Base-by-base conservation (phyloP, 1,140 invertebrate genomes). In the Orius laevigatus region DNA sequence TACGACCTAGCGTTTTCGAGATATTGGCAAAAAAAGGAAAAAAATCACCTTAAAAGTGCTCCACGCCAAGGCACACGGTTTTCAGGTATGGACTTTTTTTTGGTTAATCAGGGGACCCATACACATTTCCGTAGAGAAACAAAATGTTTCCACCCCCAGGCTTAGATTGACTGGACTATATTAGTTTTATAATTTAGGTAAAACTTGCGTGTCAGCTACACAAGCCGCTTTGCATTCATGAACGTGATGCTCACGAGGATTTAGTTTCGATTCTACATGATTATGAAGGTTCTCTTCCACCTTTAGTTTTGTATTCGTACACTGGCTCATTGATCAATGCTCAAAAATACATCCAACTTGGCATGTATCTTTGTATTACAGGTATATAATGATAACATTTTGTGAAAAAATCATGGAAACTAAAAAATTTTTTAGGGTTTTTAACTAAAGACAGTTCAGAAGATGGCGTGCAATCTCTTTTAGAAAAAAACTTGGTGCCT, bases 361-460 rank as follows among this genome's bases (percentile, higher is more conserved):
- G 87, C 4, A 85, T 81, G 65, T 92, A 94, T 62, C 71, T 91
- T 54, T 84, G 85, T 46, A 70, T 91, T 48, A 89, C 86, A 52
- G 82, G 81, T 78, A 61, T 46, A 40, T 46, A 19, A 34, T 34
- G 8, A 34, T n/a, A 34, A 34, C 33, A 8, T 34, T 8, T 34
- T 8, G n/a, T 34, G 33, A 34, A 8, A 34, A 8, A 34, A 8
- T n/a, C 33, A 34, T 34, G 33, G 8, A 19, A 6, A 6, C 25
- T 44, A 9, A 14, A 15, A 12, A 46, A 9, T 47, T 66, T 71
- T 62, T 63, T 60, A 71, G 85, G 87, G 12, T 90, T 86, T 61
- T 66, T 91, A n/a, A 90, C 86, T 68, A 91, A 93, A 70, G 90
- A 94, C 58, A 93, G 90, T 67, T 85, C 85, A 11, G 86, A 90